Evolutionary conservation across 2,888 invertebrate genomes (phyloP), one percentile per base, ranked within the genome.

Genomic region (Phengaris arion): DNA sequence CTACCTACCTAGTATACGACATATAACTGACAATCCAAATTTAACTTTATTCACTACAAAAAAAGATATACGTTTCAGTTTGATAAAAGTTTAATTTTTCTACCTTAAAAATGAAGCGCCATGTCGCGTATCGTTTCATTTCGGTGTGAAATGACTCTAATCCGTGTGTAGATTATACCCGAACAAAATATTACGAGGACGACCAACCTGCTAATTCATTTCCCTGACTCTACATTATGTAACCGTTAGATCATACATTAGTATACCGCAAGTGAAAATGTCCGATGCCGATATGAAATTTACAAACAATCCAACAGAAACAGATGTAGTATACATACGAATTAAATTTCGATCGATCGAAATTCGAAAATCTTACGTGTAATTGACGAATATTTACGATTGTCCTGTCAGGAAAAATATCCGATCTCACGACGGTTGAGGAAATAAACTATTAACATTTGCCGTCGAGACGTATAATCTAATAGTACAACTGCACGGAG

Each of bases 361-460:
- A 64, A 35, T 74, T 70, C 64, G 55, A 64, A 64, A 35, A 64
- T 22, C 69, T 6, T 48, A 64, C 78, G 80, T 78, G 83, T 87
- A 86, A 86, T 87, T 85, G 86, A 86, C 85, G 83, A 81, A 87
- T 85, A 85, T 85, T 85, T 84, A 85, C 83, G 85, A 88, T 87
- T 85, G 86, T 87, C 82, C 84, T 86, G 86, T 84, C 86, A 85
- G 74, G 48, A 69, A 74, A 51, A 74, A 6, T 48, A 5, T 77
- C 75, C 77, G 76, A 77, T 76, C 75, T 74, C 74, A 87, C 85
- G 79, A 80, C 84, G 35, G 35, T 35, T 35, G 87, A 85, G 89
- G 90, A 85, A 87, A 87, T 86, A 86, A 89, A 87, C 89, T 86
- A 91, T 90, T 91, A 35, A 35, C 35, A 35, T 35, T 35, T 88